Base-by-base conservation (phyloP, 2,888 invertebrate genomes). In the Eupithecia pulchellata region DNA sequence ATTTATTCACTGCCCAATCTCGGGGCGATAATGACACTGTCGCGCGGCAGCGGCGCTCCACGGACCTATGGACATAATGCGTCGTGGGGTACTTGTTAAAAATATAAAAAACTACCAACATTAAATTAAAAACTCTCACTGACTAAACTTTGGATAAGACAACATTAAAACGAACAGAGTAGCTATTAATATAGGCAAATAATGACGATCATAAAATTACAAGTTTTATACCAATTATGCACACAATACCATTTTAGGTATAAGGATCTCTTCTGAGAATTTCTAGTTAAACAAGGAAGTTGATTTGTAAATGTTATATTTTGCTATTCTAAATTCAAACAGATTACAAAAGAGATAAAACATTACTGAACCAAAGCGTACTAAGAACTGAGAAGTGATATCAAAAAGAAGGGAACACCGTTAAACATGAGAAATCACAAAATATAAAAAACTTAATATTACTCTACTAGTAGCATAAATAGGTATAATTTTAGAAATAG, bases 401-500 rank as follows among this genome's bases (percentile, higher is more conserved):
- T 11, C 9, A 47, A 47, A 47, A 20, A 47, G 8, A 47, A 20
- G 11, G 11, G 9, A 47, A 47, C 20, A 20, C 17, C 11, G 11
- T 3, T 25, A 11, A 52, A 13, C 52, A 62, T 17, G 62, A 1
- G 14, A 20, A 13, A 8, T 25, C 20, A 52, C 52, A 52, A 25
- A 52, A 25, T 47, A 52, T 25, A 11, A 20, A 4, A 20, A 20
- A 25, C 52, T 52, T 25, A 52, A 52, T 52, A 52, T 52, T 47
- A n/a, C n/a, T 47, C 5, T 52, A 52, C 25, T 13, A 25, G 52
- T 4, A 52, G 11, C 52, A 57, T 57, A 27, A 29, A 29, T 20
- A 47, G 66, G 63, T 65, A 67, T 36, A 30, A 60, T 67, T 74
- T 74, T 69, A 77, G 75, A 77, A 81, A 79, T 77, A 78, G 77